Evolutionary conservation across 2,113 vertebrate genomes (phyloP).

Genomic region (Pontoporia blainvillei): DNA sequence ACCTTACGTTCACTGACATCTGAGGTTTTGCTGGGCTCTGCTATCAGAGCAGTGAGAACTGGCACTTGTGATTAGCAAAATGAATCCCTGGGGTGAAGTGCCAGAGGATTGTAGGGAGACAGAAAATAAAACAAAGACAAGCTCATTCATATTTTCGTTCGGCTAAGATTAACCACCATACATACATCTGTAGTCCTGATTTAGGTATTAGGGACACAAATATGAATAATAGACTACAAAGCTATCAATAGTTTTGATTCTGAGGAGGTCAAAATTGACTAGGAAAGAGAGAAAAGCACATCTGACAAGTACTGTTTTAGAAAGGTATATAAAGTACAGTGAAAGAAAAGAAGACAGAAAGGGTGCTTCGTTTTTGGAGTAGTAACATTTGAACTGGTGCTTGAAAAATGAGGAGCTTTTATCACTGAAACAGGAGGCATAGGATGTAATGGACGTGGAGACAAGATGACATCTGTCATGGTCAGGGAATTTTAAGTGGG

Average conservation of each 20-base stretch:
- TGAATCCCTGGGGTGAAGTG: not conserved
- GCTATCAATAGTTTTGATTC: not conserved
- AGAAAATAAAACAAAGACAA: not conserved
- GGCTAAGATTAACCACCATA: not conserved
- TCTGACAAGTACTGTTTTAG: not conserved
- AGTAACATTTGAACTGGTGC: not conserved
- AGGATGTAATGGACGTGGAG: not conserved
- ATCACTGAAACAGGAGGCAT: not conserved
- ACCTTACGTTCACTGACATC: not conserved
- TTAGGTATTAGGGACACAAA: not conserved
- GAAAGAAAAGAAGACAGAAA: not conserved
- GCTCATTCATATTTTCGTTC: not conserved
- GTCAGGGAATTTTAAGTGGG: not conserved
- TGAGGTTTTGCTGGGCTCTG: not conserved
- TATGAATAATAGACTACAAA: not conserved
- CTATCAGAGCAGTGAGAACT: not conserved
- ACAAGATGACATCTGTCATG: constrained; percentile 28
- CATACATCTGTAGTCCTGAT: not conserved
- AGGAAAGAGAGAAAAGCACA: not conserved
- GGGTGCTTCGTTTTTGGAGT: not conserved
- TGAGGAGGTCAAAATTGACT: not conserved
- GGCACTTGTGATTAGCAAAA: constrained; percentile 22
- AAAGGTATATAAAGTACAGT: not conserved
- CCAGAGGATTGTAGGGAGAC: not conserved
- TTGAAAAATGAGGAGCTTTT: not conserved